These are phyloP conservation scores for Bostrychus sinensis DNA, from an alignment of 2,113 vertebrate genomes.

Conservation along the genomic window DNA sequence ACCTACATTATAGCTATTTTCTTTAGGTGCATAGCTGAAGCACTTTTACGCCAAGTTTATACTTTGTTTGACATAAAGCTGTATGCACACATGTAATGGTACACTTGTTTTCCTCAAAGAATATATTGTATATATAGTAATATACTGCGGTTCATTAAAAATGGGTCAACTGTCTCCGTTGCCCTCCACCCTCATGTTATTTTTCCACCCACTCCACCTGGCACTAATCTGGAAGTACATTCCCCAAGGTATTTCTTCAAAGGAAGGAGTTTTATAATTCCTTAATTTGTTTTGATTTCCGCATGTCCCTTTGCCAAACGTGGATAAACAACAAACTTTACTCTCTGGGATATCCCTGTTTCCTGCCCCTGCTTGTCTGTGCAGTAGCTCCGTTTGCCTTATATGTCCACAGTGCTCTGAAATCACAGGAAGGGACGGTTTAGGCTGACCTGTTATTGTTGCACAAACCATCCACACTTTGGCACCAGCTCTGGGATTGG, in stretches of 20 bases:
- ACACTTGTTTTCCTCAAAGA: neutral
- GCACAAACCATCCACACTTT: conserved; percentile 55
- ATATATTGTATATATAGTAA: too few species aligned
- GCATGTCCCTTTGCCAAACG: conserved; percentile 41
- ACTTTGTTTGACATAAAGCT: too few species aligned
- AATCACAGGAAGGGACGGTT: conserved; percentile 68
- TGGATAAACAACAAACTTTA: conserved; percentile 58
- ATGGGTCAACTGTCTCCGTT: conserved; percentile 56
- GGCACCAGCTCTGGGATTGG: conserved; percentile 37
- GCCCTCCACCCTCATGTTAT: neutral
- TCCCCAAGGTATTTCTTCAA: conserved; percentile 41
- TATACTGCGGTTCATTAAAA: conserved; percentile 46
- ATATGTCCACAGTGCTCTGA: conserved; percentile 74
- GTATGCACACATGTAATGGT: neutral
- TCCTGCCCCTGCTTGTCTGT: conserved; percentile 49
- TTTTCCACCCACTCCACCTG: conserved; percentile 1
- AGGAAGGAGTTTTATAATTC: conserved; percentile 48
- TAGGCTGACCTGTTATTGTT: conserved; percentile 66
- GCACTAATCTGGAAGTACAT: conserved; percentile 16
- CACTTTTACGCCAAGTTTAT: too few species aligned
- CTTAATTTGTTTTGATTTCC: conserved; percentile 42
- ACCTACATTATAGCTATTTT: too few species aligned
- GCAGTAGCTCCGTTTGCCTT: conserved; percentile 67
- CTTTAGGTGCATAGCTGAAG: too few species aligned
- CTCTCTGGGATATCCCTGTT: conserved; percentile 63